These are phyloP conservation scores for Pinna nobilis DNA, from an alignment of 1,140 invertebrate genomes.

Conservation along the genomic window DNA sequence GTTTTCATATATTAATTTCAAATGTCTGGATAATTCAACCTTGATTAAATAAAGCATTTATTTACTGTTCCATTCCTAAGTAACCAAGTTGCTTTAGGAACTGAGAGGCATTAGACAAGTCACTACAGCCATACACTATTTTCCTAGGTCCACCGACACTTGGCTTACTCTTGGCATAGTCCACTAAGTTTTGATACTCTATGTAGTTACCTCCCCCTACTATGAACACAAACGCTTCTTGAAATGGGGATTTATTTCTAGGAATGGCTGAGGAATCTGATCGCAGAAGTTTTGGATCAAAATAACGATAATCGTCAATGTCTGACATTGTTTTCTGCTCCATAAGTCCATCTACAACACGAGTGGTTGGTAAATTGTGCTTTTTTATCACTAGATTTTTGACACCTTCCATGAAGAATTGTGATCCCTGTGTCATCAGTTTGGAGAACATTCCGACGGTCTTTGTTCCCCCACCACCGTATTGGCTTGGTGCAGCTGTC, in stretches of 20 bases:
- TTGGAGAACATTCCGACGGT: slow-evolving; percentile 98
- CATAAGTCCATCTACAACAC: slow-evolving; percentile 93
- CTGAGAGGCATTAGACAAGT: slow-evolving; percentile 92
- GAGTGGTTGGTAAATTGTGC: slow-evolving; percentile 94
- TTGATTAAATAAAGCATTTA: background rate
- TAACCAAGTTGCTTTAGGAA: slow-evolving; percentile 90
- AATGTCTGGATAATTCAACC: background rate
- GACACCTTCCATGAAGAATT: slow-evolving; percentile 99
- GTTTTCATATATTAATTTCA: background rate
- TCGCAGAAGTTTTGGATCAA: slow-evolving; percentile 93
- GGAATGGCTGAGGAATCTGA: slow-evolving; percentile 77
- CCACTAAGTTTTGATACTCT: slow-evolving; percentile 98
- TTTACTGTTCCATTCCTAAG: slow-evolving; percentile 59
- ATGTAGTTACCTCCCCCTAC: slow-evolving; percentile 99
- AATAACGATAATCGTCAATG: slow-evolving; percentile 91
- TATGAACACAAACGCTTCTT: slow-evolving; percentile 91
- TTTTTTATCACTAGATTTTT: slow-evolving; percentile 99
- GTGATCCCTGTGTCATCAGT: slow-evolving; percentile 95
- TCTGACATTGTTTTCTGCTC: slow-evolving; percentile 86
- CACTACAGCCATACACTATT: slow-evolving; percentile 96
- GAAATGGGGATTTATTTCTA: slow-evolving; percentile 74
- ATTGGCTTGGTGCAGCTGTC: slow-evolving; percentile 77
- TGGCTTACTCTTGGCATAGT: slow-evolving; percentile 90
- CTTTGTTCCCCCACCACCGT: slow-evolving; percentile 94
- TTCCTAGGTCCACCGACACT: slow-evolving; percentile 80